Conservation (phyloP, 2,888 invertebrate genomes). For the Eristalis intricaria region DNA sequence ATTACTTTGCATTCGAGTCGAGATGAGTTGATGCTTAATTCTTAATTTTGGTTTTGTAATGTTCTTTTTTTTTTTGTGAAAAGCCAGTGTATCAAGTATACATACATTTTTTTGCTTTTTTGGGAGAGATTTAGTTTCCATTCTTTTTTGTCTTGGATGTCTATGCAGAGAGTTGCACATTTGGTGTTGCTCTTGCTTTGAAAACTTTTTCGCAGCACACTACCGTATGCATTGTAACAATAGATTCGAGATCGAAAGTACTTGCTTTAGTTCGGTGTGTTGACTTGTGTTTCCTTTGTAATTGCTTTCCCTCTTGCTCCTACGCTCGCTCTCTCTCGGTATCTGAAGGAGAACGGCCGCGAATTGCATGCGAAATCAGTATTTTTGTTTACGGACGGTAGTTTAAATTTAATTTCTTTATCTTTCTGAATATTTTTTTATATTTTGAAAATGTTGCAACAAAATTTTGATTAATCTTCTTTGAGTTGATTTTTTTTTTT, state of each 20-base stretch:
- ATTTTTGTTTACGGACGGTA: slow-evolving; percentile 45
- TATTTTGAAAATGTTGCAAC: neutral
- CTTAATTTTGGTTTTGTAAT: neutral
- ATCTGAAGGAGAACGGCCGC: slow-evolving; percentile 7
- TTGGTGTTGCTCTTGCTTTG: slow-evolving; percentile 28
- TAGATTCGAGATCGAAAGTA: slow-evolving; percentile 1
- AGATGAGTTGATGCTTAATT: slow-evolving; percentile 19
- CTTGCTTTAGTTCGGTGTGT: slow-evolving; percentile 22
- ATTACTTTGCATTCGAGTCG: slow-evolving; percentile 14
- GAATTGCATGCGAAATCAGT: slow-evolving; percentile 51
- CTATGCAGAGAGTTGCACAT: neutral
- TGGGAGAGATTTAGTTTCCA: slow-evolving; percentile 11
- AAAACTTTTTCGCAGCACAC: slow-evolving; percentile 22
- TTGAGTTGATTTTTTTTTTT: slow-evolving; percentile 8
- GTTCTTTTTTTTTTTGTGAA: neutral
- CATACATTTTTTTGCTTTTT: neutral
- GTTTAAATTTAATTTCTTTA: slow-evolving; percentile 10
- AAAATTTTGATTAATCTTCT: neutral
- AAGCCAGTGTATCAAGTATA: neutral
- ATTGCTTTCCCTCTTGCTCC: neutral
- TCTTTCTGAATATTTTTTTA: neutral
- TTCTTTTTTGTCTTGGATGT: neutral
- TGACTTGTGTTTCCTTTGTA: slow-evolving; percentile 12
- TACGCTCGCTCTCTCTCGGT: neutral
- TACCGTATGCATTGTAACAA: slow-evolving; percentile 36